These are phyloP conservation scores for Nudaria mundana DNA, from an alignment of 2,888 invertebrate genomes.

Conservation along the genomic window DNA sequence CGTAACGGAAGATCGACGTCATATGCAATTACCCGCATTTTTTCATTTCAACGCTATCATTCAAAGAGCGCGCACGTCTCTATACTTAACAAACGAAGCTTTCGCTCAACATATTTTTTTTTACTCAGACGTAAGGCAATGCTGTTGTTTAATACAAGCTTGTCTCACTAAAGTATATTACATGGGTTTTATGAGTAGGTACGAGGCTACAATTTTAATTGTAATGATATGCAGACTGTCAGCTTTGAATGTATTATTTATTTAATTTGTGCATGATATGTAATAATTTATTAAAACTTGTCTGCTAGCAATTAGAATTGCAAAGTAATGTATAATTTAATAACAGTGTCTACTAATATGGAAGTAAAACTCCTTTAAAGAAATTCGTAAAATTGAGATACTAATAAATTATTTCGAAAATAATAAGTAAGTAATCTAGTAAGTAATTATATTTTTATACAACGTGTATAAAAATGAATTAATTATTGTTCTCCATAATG, in stretches of 20 bases:
- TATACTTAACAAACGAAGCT: constrained; percentile 40
- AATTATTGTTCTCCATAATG: too few relatives aligned
- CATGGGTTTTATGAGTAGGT: constrained; percentile 31
- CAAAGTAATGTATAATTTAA: constrained; percentile 34
- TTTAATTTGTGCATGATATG: constrained; percentile 74
- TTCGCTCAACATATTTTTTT: constrained; percentile 46
- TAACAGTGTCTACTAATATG: constrained; percentile 33
- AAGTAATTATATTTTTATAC: constrained; percentile 23
- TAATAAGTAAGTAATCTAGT: constrained; percentile 28
- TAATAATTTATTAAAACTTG: constrained; percentile 38
- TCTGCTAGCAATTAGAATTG: constrained; percentile 31
- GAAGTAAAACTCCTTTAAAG: constrained; percentile 29
- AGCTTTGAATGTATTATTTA: constrained; percentile 42
- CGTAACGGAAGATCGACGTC: constrained; percentile 37
- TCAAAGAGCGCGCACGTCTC: constrained; percentile 52
- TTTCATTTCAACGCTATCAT: constrained; percentile 49
- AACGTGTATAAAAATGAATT: constrained; percentile 20
- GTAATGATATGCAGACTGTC: constrained; percentile 71
- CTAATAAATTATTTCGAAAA: constrained; percentile 28
- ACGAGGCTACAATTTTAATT: constrained; percentile 36
- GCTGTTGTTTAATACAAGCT: constrained; percentile 66
- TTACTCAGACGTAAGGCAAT: constrained; percentile 78
- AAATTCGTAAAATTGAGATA: constrained; percentile 30
- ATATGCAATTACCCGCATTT: constrained; percentile 30
- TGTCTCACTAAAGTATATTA: constrained; percentile 44